phyloP scores from a whole-genome alignment of 2,888 invertebrate genomes.

The Copidosoma aretas region DNA sequence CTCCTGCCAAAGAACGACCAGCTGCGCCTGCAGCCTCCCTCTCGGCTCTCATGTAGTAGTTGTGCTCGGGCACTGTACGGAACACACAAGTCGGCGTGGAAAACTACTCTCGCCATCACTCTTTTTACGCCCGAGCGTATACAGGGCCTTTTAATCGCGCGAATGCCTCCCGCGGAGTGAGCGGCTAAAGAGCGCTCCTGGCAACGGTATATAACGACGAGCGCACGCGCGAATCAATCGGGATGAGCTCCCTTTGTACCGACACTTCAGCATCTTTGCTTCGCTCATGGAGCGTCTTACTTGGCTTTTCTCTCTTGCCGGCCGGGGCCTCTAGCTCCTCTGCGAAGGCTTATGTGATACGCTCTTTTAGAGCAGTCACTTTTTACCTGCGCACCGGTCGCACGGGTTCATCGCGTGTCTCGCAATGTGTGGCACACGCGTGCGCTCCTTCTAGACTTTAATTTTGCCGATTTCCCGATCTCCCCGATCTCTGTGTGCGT shows the following conservation, averaged over 20 bases:
- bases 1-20: too few relatives aligned
- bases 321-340: neutral
- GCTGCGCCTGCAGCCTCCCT: neutral
- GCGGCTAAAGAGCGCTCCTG: too few relatives aligned
- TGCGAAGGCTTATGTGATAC: neutral
- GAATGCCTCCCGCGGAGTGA: too few relatives aligned
- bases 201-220: neutral
- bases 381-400: neutral
- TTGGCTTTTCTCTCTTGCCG: neutral
- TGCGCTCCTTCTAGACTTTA: neutral
- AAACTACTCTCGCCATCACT: constrained; percentile 19
- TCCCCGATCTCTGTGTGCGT: too few relatives aligned
- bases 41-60: neutral
- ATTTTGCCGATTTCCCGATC: too few relatives aligned
- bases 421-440: neutral
- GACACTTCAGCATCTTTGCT: neutral
- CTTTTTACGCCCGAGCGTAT: neutral
- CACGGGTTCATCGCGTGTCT: neutral
- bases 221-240: neutral
- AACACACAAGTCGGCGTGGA: constrained; percentile 30
- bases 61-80: neutral
- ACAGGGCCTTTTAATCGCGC: constrained; percentile 20
- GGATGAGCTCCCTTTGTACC: neutral
- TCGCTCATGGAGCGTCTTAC: neutral
- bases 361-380: neutral